phyloP scores from a whole-genome alignment of 2,888 invertebrate genomes.

The Troides aeacus region DNA sequence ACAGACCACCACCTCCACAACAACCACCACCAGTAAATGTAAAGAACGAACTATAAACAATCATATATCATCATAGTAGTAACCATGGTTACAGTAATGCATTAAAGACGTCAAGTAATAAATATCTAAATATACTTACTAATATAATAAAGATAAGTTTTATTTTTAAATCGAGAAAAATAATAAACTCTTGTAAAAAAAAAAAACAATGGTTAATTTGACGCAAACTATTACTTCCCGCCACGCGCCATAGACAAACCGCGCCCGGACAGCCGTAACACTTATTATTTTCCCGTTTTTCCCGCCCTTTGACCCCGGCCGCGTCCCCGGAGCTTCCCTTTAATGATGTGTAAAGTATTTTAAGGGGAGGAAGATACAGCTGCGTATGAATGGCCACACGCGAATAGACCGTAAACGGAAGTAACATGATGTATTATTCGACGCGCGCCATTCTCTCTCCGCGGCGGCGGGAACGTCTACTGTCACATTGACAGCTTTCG shows the following conservation, averaged over 20 bases:
- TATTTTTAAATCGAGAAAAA: too few relatives aligned
- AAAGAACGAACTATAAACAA: too few relatives aligned
- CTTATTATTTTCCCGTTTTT: constrained; percentile 67
- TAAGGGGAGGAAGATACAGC: constrained; percentile 44
- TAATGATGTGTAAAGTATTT: constrained; percentile 70
- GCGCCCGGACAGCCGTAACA: constrained; percentile 35
- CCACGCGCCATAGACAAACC: constrained; percentile 33
- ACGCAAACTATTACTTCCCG: constrained; percentile 8
- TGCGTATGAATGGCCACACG: constrained; percentile 33
- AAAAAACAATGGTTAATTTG: constrained; percentile 2
- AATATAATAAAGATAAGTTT: too few relatives aligned
- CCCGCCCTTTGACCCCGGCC: constrained; percentile 60
- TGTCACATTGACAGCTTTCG: constrained; percentile 68
- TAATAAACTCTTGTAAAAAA: not conserved
- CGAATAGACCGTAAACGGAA: constrained; percentile 32
- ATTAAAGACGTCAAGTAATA: too few relatives aligned
- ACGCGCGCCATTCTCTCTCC: constrained; percentile 1
- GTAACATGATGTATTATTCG: constrained; percentile 34
- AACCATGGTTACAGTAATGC: too few relatives aligned
- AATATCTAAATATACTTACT: too few relatives aligned
- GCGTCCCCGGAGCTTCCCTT: constrained; percentile 46
- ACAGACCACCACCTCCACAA: too few relatives aligned
- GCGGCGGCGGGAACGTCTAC: constrained; percentile 42
- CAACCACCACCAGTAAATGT: too few relatives aligned
- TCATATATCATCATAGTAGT: too few relatives aligned